Evolutionary conservation across 2,888 invertebrate species (phyloP).

Genomic region (Brachynemurus nebulosus): DNA sequence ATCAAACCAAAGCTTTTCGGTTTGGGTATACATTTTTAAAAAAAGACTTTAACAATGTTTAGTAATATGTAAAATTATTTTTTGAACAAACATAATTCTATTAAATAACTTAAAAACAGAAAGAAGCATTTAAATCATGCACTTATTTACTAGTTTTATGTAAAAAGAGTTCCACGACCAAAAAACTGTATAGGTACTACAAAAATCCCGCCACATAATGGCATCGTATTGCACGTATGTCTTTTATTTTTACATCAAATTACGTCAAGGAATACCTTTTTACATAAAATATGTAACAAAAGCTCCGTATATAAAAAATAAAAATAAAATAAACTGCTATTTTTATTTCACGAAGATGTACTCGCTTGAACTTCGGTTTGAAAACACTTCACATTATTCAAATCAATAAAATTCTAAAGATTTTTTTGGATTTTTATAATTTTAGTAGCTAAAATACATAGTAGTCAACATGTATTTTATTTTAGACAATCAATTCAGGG

Average conservation of each 20-base stretch:
- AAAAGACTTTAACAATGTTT: background rate
- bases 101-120: no score
- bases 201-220: background rate
- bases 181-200: background rate
- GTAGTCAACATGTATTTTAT: slow-evolving; percentile 10
- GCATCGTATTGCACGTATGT: background rate
- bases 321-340: no score
- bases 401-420: no score
- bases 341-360: background rate
- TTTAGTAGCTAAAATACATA: slow-evolving; percentile 7
- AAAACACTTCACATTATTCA: no score
- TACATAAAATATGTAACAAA: no score
- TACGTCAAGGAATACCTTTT: no score
- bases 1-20: background rate
- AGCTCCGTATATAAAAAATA: no score
- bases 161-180: no score
- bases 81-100: no score
- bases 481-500: background rate
- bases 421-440: background rate
- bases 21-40: no score
- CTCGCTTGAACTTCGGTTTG: slow-evolving; percentile 4
- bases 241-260: background rate
- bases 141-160: no score
- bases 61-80: background rate
- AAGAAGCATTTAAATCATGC: no score